phyloP scores from a whole-genome alignment of 2,113 vertebrate species.

The Scartelaos histophorus region DNA sequence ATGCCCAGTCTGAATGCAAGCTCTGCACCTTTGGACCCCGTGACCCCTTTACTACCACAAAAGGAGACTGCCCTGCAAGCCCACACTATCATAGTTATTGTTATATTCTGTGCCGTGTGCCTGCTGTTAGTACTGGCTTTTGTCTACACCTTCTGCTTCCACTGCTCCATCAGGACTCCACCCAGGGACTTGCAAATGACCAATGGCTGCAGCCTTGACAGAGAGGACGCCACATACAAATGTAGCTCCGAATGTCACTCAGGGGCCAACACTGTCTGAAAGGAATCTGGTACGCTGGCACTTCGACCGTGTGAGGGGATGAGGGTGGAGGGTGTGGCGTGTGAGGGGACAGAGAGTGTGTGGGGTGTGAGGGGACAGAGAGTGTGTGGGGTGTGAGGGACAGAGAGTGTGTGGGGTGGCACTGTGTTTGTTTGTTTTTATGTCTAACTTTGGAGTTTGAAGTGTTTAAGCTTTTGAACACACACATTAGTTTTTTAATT shows the following conservation, averaged over 20 bases:
- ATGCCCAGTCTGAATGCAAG: not conserved
- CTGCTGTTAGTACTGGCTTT: not conserved
- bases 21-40: not conserved
- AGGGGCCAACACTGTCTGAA: not conserved
- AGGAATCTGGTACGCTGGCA: not conserved
- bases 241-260: not conserved
- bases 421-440: no score
- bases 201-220: slow-evolving; percentile 3
- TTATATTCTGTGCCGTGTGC: not conserved
- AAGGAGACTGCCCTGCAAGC: not conserved
- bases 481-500: no score
- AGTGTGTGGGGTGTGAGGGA: no score
- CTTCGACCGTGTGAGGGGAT: not conserved
- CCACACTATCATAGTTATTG: not conserved
- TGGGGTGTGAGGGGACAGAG: no score
- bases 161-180: not conserved
- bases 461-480: no score
- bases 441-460: no score
- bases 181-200: not conserved
- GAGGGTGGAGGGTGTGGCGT: no score
- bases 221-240: not conserved
- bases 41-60: not conserved
- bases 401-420: no score
- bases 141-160: not conserved
- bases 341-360: no score